A percentile compares a stretch with the other conserved stretches of the same genome.
These are phyloP conservation scores for Sisor rabdophorus DNA, from an alignment of 2,113 vertebrate genomes.

Conservation along the genomic window DNA sequence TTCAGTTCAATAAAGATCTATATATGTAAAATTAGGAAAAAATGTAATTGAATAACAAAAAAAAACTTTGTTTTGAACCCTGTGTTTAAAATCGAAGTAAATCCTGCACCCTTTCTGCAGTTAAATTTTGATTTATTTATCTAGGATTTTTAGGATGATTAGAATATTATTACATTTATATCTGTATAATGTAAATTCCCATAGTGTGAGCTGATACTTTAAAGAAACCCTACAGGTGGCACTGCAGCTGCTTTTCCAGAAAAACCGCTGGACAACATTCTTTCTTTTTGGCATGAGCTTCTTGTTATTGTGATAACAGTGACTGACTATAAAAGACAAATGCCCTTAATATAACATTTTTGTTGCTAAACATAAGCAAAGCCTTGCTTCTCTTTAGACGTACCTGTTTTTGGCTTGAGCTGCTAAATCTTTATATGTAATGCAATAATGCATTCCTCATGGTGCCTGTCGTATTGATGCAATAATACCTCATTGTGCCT, in stretches of 20 bases:
- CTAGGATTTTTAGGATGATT: not conserved
- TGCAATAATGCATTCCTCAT: not conserved
- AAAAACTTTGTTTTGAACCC: no score
- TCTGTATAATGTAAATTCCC: not conserved
- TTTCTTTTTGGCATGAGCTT: slow-evolving; percentile 56
- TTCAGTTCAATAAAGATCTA: not conserved
- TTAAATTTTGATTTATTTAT: not conserved
- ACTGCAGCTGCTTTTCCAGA: slow-evolving; percentile 20
- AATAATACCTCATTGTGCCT: no score
- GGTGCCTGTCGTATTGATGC: no score
- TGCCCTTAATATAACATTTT: not conserved
- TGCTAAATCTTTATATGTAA: not conserved
- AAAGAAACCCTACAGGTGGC: slow-evolving; percentile 13
- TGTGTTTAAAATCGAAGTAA: no score
- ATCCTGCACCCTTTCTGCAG: not conserved
- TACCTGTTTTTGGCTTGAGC: slow-evolving; percentile 33
- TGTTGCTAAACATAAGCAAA: slow-evolving; percentile 21
- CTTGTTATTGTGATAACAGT: slow-evolving; percentile 45
- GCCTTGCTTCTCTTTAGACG: slow-evolving; percentile 22
- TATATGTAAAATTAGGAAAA: not conserved
- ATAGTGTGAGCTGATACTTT: not conserved
- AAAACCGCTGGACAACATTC: slow-evolving; percentile 40
- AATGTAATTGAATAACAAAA: no score
- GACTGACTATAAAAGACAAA: slow-evolving; percentile 7
- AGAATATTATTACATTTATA: not conserved